Evolutionary conservation across 2,888 invertebrate genomes (phyloP).

Genomic region (Lissonota sp.): DNA sequence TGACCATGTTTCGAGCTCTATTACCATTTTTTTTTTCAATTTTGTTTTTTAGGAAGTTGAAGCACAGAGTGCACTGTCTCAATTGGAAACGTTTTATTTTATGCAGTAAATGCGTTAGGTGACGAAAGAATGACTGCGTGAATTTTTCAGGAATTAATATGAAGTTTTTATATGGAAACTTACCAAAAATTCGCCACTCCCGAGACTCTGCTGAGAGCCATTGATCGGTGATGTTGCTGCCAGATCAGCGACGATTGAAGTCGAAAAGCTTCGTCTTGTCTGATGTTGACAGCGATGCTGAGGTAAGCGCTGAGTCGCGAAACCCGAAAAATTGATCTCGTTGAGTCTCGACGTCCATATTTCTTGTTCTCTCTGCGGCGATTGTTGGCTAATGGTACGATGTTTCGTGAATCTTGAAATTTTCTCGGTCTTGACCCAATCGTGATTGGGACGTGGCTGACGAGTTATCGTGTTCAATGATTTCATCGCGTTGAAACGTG

Average conservation of each 20-base stretch:
- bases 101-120: too few species aligned
- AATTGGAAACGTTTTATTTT: too few species aligned
- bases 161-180: too few species aligned
- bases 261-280: constrained; percentile 78
- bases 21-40: constrained; percentile 19
- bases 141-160: too few species aligned
- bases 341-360: constrained; percentile 77
- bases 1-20: not conserved
- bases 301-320: constrained; percentile 72
- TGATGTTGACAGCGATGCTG: constrained; percentile 77
- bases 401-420: constrained; percentile 78
- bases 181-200: constrained; percentile 78
- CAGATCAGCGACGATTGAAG: constrained; percentile 78
- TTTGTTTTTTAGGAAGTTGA: not conserved
- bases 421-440: constrained; percentile 78
- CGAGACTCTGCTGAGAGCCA: constrained; percentile 80
- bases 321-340: constrained; percentile 71
- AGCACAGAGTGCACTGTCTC: not conserved
- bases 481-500: constrained; percentile 77
- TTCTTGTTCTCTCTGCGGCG: constrained; percentile 75
- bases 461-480: constrained; percentile 77
- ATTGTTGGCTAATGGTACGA: constrained; percentile 77
- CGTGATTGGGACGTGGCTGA: constrained; percentile 78
- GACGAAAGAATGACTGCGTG: too few species aligned
- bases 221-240: constrained; percentile 72